Conservation (phyloP, 2,797 vertebrate genomes). For the Vireo griseus region DNA sequence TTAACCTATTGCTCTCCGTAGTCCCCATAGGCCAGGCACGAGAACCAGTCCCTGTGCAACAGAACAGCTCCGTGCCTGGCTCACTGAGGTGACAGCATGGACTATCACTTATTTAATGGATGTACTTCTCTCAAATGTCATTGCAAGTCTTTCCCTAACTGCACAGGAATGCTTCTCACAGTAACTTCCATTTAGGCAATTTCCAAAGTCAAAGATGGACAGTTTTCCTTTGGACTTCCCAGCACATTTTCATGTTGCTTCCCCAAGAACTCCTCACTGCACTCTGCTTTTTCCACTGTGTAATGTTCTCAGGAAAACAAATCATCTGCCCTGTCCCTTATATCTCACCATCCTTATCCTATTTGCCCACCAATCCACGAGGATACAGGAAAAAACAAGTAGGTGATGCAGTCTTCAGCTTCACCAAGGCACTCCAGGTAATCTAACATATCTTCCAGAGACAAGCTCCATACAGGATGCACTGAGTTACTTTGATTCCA, state of each 20-base stretch:
- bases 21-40: background rate
- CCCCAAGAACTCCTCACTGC: background rate
- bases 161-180: background rate
- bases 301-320: background rate
- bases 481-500: constrained; percentile 38
- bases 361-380: background rate
- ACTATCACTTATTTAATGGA: background rate
- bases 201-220: background rate
- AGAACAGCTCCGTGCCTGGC: background rate
- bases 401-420: background rate
- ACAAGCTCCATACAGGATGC: constrained; percentile 15
- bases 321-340: background rate
- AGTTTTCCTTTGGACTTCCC: background rate
- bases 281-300: background rate
- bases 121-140: background rate
- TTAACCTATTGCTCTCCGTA: background rate
- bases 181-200: background rate
- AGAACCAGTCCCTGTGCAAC: background rate
- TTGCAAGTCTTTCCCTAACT: background rate
- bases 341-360: background rate
- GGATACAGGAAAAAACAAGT: background rate
- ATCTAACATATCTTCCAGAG: constrained; percentile 1
- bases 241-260: background rate
- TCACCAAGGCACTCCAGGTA: background rate
- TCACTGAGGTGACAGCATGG: background rate